Base-by-base conservation (phyloP, 2,113 vertebrate genomes). In the Xiphophorus hellerii region DNA sequence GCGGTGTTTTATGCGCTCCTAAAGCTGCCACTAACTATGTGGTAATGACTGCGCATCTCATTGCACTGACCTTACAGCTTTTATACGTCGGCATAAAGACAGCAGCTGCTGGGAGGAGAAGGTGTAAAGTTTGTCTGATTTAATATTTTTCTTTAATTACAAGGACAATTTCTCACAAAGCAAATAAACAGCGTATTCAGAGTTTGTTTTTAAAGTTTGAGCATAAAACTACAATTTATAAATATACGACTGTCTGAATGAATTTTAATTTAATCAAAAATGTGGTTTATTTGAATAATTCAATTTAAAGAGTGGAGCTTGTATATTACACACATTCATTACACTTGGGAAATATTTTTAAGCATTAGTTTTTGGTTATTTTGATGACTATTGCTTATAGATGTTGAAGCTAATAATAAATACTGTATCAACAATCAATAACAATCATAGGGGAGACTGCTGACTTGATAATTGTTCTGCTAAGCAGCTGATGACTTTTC, bases 11-110 rank as follows among this genome's bases (percentile, higher is more conserved):
- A 86, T 87, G 60, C 54, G 76, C 80, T 73, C 72, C 80, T 64
- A 76, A 87, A 87, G 67, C 74, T 78, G 81, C 69, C 71, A 80
- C 80, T 33, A 73, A 73, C 61, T 81, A 68, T 77, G 58, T 65
- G 83, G 84, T 84, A 75, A 87, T 82, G 66, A 73, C 78, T 71
- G 69, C 31, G 60, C 27, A 1, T 13, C 62, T 66, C 66, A 65
- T 61, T 1, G 9, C 70, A 73, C 67, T 84, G 78, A 86, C 69
- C 80, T 81, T 78, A 74, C 70, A 85, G 74, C 62, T 76, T 86
- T 87, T 87, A 85, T 68, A 78, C 63, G 64, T 78, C 79, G 65
- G 72, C 76, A 83, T 78, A 76, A 87, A 85, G 73, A 62, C 54
- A 80, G 29, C 80, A 80, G 81, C 81, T 84, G 81, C 70, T 84